Evolutionary conservation across 2,113 vertebrate genomes (phyloP), one percentile per base, ranked within the genome.

Genomic region (Nesogale talazaci): DNA sequence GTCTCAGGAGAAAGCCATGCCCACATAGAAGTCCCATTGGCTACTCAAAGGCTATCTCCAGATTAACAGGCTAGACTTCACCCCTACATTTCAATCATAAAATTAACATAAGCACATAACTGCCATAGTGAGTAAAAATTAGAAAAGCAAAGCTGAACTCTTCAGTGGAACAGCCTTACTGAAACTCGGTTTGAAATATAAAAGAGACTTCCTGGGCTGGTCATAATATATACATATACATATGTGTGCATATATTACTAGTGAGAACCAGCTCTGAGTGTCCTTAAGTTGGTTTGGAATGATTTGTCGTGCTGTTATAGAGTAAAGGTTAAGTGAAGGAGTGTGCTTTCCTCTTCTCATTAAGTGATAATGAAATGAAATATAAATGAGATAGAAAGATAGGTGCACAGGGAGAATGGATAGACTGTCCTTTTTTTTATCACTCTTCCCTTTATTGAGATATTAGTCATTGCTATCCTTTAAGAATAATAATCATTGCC

Each of bases 401-500:
- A 69, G 7, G 31, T 0, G 27, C 61, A 6, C 34, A 8, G 23
- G 52, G 1, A 76, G 80, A 89, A 70, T 77, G 12, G 9, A 22
- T 70, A 86, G 6, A 31, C 42, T 94, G 3, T 8, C 4, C 23
- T 77, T 82, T 40, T 17, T 29, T 52, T 23, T 34, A 4, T 20
- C 19, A n/a, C 2, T 8, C 2, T 42, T 65, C 12, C 52, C 15
- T 2, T 36, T 29, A 42, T 89, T 81, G 86, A 75, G 34, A 65
- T 85, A 77, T 90, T 36, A 79, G 8, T 78, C 31, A 12, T 63
- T 94, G 38, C 69, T 65, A 70, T 31, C 3, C 76, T 83, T 84
- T 95, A 92, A 93, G 16, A 95, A 90, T 93, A 96, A 52, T 74
- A 94, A 42, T 76, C 77, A 61, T 15, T 93, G 88, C 85, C 85